phyloP scores from a whole-genome alignment of 2,797 vertebrate species.

The Petrocephalus schoutedeni region DNA sequence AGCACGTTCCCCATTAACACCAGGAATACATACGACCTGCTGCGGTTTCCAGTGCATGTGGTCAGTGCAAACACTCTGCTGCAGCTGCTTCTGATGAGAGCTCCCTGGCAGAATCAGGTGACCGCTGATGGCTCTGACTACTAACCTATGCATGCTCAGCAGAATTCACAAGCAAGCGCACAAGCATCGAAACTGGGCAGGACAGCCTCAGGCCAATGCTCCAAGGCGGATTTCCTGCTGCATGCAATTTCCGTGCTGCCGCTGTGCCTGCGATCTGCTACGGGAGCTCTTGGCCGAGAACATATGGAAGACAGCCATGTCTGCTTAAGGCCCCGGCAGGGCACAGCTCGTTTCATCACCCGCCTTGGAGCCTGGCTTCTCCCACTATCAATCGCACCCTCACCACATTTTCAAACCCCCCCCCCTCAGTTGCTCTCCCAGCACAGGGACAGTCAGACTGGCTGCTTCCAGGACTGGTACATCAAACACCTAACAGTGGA shows the following conservation, averaged over 20 bases:
- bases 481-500: neutral
- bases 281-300: neutral
- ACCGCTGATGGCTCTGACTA: neutral
- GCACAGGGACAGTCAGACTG: neutral
- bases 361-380: neutral
- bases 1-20: neutral
- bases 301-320: neutral
- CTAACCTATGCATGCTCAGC: neutral
- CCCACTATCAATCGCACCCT: neutral
- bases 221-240: neutral
- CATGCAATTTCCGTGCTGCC: neutral
- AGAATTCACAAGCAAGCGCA: neutral
- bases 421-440: neutral
- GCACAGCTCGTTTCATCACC: neutral
- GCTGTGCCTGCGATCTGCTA: neutral
- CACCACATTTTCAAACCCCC: neutral
- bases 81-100: constrained; percentile 30
- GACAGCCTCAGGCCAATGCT: neutral
- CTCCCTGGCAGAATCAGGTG: neutral
- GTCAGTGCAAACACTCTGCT: neutral
- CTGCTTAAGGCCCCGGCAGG: neutral
- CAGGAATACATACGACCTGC: neutral
- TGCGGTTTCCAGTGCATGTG: neutral
- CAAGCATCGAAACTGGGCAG: neutral
- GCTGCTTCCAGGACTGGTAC: neutral